A percentile compares a stretch with the other conserved stretches of the same genome.
Evolutionary conservation across 2,797 vertebrate genomes (phyloP).

Genomic region (Gobionotothen gibberifrons): DNA sequence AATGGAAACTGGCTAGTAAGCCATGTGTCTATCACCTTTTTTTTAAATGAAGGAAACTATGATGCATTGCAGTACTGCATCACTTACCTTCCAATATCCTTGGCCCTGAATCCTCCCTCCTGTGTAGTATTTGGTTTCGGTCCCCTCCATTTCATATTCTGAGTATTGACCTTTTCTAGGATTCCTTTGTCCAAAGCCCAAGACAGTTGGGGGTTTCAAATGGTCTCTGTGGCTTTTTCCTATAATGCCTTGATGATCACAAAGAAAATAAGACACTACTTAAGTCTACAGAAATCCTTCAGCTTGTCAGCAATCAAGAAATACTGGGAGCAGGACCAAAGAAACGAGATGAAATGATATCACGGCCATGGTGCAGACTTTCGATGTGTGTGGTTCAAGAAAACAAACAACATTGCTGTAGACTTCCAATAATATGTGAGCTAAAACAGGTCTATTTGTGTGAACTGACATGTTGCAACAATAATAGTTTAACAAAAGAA

Average conservation of each 20-base stretch:
- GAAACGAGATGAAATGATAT: conserved; percentile 55
- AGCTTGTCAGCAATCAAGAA: conserved; percentile 63
- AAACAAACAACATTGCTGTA: conserved; percentile 63
- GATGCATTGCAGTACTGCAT: conserved; percentile 61
- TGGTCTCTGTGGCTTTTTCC: conserved; percentile 44
- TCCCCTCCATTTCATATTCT: conserved; percentile 57
- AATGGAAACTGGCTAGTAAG: conserved; percentile 65
- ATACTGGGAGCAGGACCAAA: conserved; percentile 54
- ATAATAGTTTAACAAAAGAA: conserved; percentile 70
- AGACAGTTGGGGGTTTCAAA: conserved; percentile 54
- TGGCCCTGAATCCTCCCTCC: conserved; percentile 59
- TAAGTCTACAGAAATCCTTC: conserved; percentile 53
- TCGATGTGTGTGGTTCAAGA: conserved; percentile 57
- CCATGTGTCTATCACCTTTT: conserved; percentile 49
- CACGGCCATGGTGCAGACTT: conserved; percentile 36
- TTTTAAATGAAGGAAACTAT: conserved; percentile 67
- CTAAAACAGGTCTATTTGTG: conserved; percentile 63
- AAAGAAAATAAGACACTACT: conserved; percentile 43
- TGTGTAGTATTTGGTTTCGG: conserved; percentile 73
- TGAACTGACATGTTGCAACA: conserved; percentile 55
- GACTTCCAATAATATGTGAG: conserved; percentile 61
- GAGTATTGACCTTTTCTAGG: conserved; percentile 50
- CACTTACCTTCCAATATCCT: conserved; percentile 65
- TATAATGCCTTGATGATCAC: conserved; percentile 40
- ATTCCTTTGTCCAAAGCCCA: conserved; percentile 60